Evolutionary conservation across 2,113 vertebrate species (phyloP), one percentile per base, ranked within the genome.

Genomic region (Halcyon senegalensis): DNA sequence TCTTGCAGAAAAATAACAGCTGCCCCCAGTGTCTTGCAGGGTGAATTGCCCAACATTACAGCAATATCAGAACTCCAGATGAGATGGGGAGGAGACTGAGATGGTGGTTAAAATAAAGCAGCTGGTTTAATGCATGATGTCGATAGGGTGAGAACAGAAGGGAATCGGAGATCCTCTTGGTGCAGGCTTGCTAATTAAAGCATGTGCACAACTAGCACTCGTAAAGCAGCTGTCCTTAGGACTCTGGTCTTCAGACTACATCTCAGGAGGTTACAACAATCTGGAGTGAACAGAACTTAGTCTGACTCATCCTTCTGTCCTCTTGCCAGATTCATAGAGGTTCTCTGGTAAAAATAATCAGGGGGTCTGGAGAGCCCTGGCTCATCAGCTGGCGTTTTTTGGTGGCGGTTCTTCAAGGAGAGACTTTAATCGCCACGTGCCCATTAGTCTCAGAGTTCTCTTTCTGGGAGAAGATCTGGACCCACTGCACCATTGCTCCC

Each of bases 51-150:
- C 87, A 73, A 76, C 2, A 12, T 62, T 76, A 94, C 95, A 96
- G 96, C 94, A 91, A 96, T 96, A 97, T 91, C 96, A 97, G 96
- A 96, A 94, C 96, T 96, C 95, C 95, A 90, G 75, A 68, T 37
- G 84, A 94, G 91, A 55, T 35, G 41, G 80, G 93, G 73, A 94
- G 79, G 86, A 96, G 73, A 35, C 31, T 10, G 53, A 81, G 77
- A 50, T 4, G 55, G n/a, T 85, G 87, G 50, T 74, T 96, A 76
- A 89, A 92, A 70, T 59, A 83, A 87, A 91, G 77, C 94, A 95
- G 84, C 91, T 94, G 44, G 41, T 89, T 96, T 87, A 89, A 92
- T 30, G 37, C 37, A 21, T 72, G 84, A 87, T 69, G 55, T 93
- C 44, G 8, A 60, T 46, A 89, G 95, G 95, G 94, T 95, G 96